Evolutionary conservation across 2,797 vertebrate genomes (phyloP), one percentile per base, ranked within the genome.

Genomic region (Sebastes flavidus): DNA sequence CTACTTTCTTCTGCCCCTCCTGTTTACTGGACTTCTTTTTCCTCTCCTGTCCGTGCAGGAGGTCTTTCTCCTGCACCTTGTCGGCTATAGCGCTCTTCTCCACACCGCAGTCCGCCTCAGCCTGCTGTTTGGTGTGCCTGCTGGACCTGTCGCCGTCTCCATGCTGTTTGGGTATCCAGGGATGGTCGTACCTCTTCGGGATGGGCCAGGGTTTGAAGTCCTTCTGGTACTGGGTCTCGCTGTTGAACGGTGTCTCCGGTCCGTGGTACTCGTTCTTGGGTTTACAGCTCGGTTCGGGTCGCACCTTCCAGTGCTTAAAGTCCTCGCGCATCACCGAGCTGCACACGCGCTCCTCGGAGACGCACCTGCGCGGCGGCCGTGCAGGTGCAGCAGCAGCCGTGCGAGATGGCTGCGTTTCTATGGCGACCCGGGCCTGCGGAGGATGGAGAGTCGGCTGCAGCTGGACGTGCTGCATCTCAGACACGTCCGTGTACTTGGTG

Each of bases 181-280:
- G 98, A 22, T 99, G 97, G 89, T 99, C 98, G 2, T 96, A 95
- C 78, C 95, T 93, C 82, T 97, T 97, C 2, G 97, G 96, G 73
- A 99, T 96, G 54, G 98, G 98, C 98, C 98, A 99, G 29, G 98
- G 94, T 49, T 97, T 97, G 95, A 93, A 99, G 95, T 99, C 98
- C 93, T 99, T 99, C 95, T 98, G 97, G 94, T 99, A 99, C 94
- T 99, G 98, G 11, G 97, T 99, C 94, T 99, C 96, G 67, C 93
- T 97, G 92, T 96, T 95, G 66, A 99, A 98, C 49, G 98, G 98
- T 0, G 95, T 95, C 29, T 98, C 97, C 0, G 98, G 97, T 2
- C 91, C 96, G 72, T 98, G 98, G 89, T 99, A 99, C 83, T 98
- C 95, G 86, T 95, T 96, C 81, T 97, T 97, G 79, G 98, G 98